phyloP scores from a whole-genome alignment of 2,797 vertebrate species.

The Cryptoprocta ferox region DNA sequence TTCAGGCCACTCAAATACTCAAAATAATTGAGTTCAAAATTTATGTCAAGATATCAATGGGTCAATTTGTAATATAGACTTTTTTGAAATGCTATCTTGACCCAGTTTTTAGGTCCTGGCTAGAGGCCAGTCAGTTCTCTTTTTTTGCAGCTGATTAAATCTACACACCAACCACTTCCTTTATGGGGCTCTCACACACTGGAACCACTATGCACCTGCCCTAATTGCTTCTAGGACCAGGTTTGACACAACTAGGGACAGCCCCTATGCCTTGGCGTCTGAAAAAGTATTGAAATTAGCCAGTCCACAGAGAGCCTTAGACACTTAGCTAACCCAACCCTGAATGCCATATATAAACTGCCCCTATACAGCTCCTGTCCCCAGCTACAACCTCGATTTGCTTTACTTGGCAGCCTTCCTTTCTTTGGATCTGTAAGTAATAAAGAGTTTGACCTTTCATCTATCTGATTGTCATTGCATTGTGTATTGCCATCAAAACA shows the following conservation, averaged over 20 bases:
- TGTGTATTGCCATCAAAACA: not conserved
- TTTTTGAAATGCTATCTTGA: not conserved
- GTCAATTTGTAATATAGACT: not conserved
- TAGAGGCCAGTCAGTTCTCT: not conserved
- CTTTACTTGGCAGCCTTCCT: not conserved
- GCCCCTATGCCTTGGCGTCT: rapidly evolving
- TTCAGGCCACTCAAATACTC: not conserved
- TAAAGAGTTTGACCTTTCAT: not conserved
- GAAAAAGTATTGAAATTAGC: not conserved
- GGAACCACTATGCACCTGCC: not conserved
- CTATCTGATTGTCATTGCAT: not conserved
- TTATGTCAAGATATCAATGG: not conserved
- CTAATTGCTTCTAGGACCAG: not conserved
- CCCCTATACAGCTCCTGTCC: not conserved
- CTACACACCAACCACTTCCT: not conserved
- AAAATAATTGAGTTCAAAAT: not conserved
- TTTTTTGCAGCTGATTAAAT: not conserved
- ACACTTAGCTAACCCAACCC: not conserved
- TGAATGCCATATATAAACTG: not conserved
- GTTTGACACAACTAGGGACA: not conserved
- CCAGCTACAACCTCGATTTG: not conserved
- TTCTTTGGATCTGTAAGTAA: not conserved
- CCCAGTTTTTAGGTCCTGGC: not conserved
- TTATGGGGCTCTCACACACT: not conserved
- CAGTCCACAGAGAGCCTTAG: not conserved